Base-by-base conservation (phyloP, 2,797 vertebrate genomes). In the Pristis pectinata region DNA sequence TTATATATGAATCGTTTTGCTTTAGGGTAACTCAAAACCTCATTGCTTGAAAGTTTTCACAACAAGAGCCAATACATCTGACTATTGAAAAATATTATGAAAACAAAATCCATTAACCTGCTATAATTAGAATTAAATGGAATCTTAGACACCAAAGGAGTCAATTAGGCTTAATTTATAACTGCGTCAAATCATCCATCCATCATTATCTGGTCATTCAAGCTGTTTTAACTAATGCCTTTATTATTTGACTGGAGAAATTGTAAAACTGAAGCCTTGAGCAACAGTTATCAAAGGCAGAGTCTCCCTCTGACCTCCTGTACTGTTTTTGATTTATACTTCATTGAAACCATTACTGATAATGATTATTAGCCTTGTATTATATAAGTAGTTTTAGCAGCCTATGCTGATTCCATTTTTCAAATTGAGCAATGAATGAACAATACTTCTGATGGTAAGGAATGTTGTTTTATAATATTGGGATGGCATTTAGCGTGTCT, bases 101-200 rank as follows among this genome's bases (percentile, higher is more conserved):
- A 94, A 94, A 76, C 72, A 94, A 94, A 74, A 44, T 76, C 49
- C 24, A 94, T 94, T 94, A 94, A 74, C 70, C 92, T 94, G 67
- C 24, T 76, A n/a, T 94, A 94, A 56, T 94, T 94, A 53, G 70
- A 94, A 76, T 94, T 74, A 76, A 94, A 76, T 74, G 70, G 44
- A 76, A 76, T 76, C 49, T 74, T 53, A 72, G 49, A 34, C 44
- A 76, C 92, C 49, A 94, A 94, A 94, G 92, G 70, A 94, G 92
- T 94, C 67, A 94, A 94, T 94, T 94, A 94, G 30, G 17, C 44
- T 76, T 94, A 53, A 94, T 94, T 93, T 93, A 93, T 70, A 93
- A 93, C 92, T 34, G 13, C 72, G 72, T 94, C 92, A 74, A 70
- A 19, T 17, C 3, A 94, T 76, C 67, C 70, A 94, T 94, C 92